Evolutionary conservation across 2,888 invertebrate genomes (phyloP).

Genomic region (Synanthedon andrenaeformis): DNA sequence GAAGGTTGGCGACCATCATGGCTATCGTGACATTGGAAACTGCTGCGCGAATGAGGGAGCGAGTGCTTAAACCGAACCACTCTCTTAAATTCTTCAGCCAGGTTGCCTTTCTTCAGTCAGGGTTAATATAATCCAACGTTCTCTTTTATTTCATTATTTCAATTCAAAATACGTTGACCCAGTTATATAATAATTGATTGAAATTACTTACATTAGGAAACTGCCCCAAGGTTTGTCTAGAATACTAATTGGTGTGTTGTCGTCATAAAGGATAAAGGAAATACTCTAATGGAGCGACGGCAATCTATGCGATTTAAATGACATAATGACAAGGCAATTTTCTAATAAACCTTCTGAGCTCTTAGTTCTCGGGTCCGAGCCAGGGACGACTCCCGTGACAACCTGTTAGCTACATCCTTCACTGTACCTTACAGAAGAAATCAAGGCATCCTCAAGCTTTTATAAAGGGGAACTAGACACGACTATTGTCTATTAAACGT

Average conservation of each 20-base stretch:
- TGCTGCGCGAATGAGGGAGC: too few species aligned
- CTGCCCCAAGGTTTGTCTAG: constrained; percentile 41
- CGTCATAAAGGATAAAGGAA: constrained; percentile 70
- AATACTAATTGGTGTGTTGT: constrained; percentile 61
- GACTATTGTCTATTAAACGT: too few species aligned
- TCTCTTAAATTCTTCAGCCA: too few species aligned
- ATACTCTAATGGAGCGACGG: constrained; percentile 68
- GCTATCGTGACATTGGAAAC: too few species aligned
- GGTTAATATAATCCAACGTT: too few species aligned
- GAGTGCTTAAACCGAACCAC: too few species aligned
- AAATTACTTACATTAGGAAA: constrained; percentile 18
- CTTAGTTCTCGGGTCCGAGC: constrained; percentile 55
- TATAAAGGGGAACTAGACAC: background rate
- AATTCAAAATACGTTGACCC: too few species aligned
- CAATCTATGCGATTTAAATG: constrained; percentile 71
- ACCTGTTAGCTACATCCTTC: constrained; percentile 64
- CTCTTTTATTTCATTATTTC: too few species aligned
- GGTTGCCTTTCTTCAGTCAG: too few species aligned
- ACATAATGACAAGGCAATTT: constrained; percentile 70
- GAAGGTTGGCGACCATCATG: too few species aligned
- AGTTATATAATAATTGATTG: too few species aligned
- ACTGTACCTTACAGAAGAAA: constrained; percentile 35
- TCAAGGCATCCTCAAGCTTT: background rate
- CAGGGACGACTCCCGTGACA: constrained; percentile 47
- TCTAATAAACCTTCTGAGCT: constrained; percentile 69